phyloP scores from a whole-genome alignment of 2,888 invertebrate genomes.

The Ferrisia virgata region DNA sequence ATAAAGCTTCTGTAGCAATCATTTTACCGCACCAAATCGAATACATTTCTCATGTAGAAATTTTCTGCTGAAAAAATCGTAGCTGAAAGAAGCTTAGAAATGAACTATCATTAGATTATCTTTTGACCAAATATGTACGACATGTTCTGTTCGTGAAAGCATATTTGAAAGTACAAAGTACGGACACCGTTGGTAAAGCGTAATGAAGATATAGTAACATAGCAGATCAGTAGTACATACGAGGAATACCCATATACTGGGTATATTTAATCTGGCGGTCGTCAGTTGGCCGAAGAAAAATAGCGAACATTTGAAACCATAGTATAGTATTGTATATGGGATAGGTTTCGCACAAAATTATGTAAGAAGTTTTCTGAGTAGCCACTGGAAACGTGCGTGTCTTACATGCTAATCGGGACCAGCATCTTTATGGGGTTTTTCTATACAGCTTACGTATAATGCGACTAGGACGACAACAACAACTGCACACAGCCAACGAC shows the following conservation, averaged over 20 bases:
- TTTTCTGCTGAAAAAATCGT: too few relatives aligned
- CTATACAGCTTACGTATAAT: neutral
- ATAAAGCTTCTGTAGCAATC: too few relatives aligned
- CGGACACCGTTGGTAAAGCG: too few relatives aligned
- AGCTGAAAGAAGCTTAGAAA: too few relatives aligned
- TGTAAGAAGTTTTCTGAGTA: slow-evolving; percentile 20
- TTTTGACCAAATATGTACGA: too few relatives aligned
- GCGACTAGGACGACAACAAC: neutral
- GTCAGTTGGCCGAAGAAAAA: neutral
- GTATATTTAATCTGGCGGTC: neutral
- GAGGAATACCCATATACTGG: neutral
- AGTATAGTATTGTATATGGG: too few relatives aligned
- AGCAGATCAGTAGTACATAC: neutral
- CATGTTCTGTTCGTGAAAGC: too few relatives aligned
- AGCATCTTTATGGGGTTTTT: neutral
- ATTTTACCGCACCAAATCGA: too few relatives aligned
- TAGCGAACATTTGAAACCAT: neutral
- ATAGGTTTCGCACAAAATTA: neutral
- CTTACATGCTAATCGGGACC: slow-evolving; percentile 29
- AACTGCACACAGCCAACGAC: neutral
- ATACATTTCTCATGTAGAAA: too few relatives aligned
- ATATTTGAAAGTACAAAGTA: too few relatives aligned
- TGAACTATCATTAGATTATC: too few relatives aligned
- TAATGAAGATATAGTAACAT: neutral
- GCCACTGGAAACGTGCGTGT: slow-evolving; percentile 30